Percentiles rank a stretch among this genome's conserved stretches.
These are phyloP conservation scores for Buphagus erythrorhynchus DNA, from an alignment of 2,797 vertebrate genomes.

Conservation along the genomic window DNA sequence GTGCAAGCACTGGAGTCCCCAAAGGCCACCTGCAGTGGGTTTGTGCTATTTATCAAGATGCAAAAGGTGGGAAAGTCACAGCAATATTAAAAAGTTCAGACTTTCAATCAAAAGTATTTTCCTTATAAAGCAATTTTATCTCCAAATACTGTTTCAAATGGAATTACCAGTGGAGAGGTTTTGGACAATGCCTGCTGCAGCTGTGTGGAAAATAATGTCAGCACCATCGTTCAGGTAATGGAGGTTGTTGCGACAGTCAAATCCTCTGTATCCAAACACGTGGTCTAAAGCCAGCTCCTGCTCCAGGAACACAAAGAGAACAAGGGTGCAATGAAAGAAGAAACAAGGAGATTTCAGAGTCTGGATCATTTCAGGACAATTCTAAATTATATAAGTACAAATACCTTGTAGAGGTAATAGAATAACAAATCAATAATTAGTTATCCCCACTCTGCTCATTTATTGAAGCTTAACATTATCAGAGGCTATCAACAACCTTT, in stretches of 20 bases:
- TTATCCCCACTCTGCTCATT: background rate
- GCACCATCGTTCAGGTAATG: slow-evolving; percentile 96
- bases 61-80: background rate
- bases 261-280: slow-evolving; percentile 95
- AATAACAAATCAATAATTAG: background rate
- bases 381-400: background rate
- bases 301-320: background rate
- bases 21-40: background rate
- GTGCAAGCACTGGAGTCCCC: background rate
- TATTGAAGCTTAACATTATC: background rate
- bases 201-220: slow-evolving; percentile 95
- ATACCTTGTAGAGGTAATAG: background rate
- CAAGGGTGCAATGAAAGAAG: background rate
- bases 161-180: slow-evolving; percentile 90
- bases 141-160: background rate
- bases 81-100: background rate
- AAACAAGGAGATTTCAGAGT: background rate
- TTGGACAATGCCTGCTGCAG: slow-evolving; percentile 89
- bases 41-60: background rate
- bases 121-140: background rate
- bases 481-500: background rate
- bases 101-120: background rate
- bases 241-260: slow-evolving; percentile 96
- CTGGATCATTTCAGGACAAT: background rate
- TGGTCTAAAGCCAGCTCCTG: slow-evolving; percentile 92